Evolutionary conservation across 2,113 vertebrate species (phyloP).

Genomic region (Diphyllodes magnificus): DNA sequence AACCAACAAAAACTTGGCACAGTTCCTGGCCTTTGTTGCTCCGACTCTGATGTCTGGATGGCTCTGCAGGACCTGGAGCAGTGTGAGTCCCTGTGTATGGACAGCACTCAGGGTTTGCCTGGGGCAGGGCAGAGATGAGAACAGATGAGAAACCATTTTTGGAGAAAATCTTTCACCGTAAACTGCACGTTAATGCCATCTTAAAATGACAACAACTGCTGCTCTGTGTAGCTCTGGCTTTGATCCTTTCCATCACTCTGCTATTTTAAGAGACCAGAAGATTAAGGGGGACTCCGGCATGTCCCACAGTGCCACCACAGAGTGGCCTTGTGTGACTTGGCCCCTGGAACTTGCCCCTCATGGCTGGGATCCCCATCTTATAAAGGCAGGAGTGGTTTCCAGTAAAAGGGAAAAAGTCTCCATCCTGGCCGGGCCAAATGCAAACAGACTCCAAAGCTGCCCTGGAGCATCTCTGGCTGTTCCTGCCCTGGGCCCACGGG

Average conservation of each 20-base stretch:
- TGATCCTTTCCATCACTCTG: background rate
- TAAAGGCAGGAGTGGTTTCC: background rate
- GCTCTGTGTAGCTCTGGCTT: background rate
- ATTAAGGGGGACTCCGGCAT: background rate
- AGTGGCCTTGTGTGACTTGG: background rate
- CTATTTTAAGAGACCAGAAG: background rate
- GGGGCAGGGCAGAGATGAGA: background rate
- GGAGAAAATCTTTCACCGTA: background rate
- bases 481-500: background rate
- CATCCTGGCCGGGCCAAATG: background rate
- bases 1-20: background rate
- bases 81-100: fast-evolving
- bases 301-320: background rate
- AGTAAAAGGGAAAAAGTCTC: background rate
- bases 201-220: background rate
- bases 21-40: background rate
- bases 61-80: background rate
- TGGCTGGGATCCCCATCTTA: background rate
- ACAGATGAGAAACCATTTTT: background rate
- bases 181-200: background rate
- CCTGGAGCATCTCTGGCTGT: background rate
- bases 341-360: background rate
- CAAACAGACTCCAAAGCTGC: background rate
- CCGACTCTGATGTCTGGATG: background rate
- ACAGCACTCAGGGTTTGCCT: constrained; percentile 4